Base-by-base conservation (phyloP, 1,140 invertebrate genomes). In the Drosophila teissieri region DNA sequence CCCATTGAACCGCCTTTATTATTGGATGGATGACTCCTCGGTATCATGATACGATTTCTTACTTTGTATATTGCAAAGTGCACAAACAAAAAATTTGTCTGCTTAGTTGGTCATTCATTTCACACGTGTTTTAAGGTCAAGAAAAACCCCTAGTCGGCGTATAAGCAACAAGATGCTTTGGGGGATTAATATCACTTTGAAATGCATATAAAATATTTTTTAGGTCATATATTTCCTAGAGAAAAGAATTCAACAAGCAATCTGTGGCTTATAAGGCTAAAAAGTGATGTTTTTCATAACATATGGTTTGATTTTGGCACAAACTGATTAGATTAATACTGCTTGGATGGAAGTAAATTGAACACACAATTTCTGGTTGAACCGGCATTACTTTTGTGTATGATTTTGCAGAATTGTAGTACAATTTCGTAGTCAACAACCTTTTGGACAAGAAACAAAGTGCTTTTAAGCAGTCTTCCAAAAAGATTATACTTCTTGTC, bases 1-100 rank as follows among this genome's bases (percentile, higher is more conserved):
- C 84, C 83, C 83, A 88, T 79, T 89, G 83, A 88, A 88, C 83
- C 67, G 84, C 62, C 57, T 76, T 80, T 68, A 65, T 84, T 85
- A 63, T 73, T 80, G 64, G 65, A 70, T 73, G 64, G 69, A 57
- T 57, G 67, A 70, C 67, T 70, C 67, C 64, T 48, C n/a, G 45
- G 45, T 78, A 79, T 79, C 76, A 78, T 51, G 46, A 60, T 58
- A 52, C 44, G 11, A 40, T 36, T 68, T 15, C 19, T 48, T 48
- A 39, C 17, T 22, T 39, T 36, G 37, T 64, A 68, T 64, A 62
- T 44, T 11, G 37, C 4, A 15, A 14, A 58, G 39, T 72, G 57
- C 69, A 52, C 67, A 44, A 53, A 61, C 22, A 51, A 52, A 69
- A 53, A 58, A 45, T 34, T 45, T 34, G 52, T 22, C 24, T 8